Base-by-base conservation (phyloP, 2,797 vertebrate species). In the Oreortyx pictus region DNA sequence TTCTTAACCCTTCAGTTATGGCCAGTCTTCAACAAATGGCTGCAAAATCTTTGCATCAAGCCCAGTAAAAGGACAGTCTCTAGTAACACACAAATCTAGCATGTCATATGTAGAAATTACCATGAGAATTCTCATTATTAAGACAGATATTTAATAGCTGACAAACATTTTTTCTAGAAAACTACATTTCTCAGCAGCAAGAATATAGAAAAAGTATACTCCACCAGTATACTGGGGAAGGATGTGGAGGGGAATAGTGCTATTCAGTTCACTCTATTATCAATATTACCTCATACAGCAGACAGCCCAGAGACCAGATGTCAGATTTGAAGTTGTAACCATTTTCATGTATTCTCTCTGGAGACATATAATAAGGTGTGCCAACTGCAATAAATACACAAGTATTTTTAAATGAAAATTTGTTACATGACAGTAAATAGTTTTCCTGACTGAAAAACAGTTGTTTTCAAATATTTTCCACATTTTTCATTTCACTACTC, bases 281-380 rank as follows among this genome's bases (percentile, higher is more conserved):
- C 97, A 98, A 76, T 87, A 71, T 98, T 98, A 99, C 99, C 99
- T 99, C 99, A 93, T 99, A 99, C 6, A 99, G 98, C 91, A 99
- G 98, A 97, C 99, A 99, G 98, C 99, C 99, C 96, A 99, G 98
- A 84, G 98, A 98, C 98, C 98, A 98, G 97, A 98, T 98, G 95
- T 98, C 98, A 23, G 98, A 98, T 94, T 98, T 98, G 96, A 98
- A 98, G 97, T 98, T 98, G 96, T 98, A 98, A 85, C 98, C 98
- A 14, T 98, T 98, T 96, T 98, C 98, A 2, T 98, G 98, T 96
- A 98, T 98, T 95, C 98, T 98, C 97, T 98, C 98, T 3, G 98
- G 98, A 71, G 98, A 98, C 98, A 98, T 98, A 94, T 98, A 98
- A 94, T 98, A 98, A 96, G 99, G 99, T 88, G 99, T 99, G 95